Conservation (phyloP, 2,888 invertebrate genomes). For the Mystacides longicornis region DNA sequence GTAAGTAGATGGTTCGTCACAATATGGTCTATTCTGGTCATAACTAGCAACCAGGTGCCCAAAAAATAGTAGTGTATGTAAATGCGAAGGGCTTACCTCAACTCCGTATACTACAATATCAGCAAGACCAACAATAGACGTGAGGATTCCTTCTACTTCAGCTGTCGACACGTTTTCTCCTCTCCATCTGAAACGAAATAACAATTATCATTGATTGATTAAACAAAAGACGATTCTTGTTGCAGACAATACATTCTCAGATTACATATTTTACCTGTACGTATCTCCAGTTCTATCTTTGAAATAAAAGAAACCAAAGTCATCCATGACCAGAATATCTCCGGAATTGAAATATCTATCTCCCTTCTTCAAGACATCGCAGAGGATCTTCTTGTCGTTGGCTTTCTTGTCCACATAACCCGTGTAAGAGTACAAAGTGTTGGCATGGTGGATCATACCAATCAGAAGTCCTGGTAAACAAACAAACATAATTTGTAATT, state of each 20-base stretch:
- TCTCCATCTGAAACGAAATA: constrained; percentile 58
- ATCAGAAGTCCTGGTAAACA: constrained; percentile 56
- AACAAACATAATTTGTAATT: neutral
- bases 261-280: constrained; percentile 36
- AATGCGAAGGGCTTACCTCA: constrained; percentile 58
- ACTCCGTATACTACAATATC: constrained; percentile 90
- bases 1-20: too few relatives aligned
- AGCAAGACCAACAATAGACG: constrained; percentile 65
- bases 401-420: constrained; percentile 56
- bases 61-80: too few relatives aligned
- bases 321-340: constrained; percentile 85
- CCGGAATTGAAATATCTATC: constrained; percentile 89
- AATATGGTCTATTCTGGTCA: too few relatives aligned
- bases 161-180: constrained; percentile 97
- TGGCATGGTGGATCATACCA: constrained; percentile 53
- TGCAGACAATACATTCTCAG: neutral
- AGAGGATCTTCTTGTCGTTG: constrained; percentile 77
- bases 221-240: too few relatives aligned
- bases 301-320: constrained; percentile 88
- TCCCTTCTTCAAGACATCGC: constrained; percentile 71
- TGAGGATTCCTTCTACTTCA: constrained; percentile 89
- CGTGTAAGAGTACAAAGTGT: constrained; percentile 43
- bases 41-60: too few relatives aligned
- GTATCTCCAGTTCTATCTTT: constrained; percentile 84
- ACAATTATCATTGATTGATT: too few relatives aligned